These are phyloP conservation scores for Rhyacophila evoluta DNA, from an alignment of 2,888 invertebrate species.

Conservation along the genomic window DNA sequence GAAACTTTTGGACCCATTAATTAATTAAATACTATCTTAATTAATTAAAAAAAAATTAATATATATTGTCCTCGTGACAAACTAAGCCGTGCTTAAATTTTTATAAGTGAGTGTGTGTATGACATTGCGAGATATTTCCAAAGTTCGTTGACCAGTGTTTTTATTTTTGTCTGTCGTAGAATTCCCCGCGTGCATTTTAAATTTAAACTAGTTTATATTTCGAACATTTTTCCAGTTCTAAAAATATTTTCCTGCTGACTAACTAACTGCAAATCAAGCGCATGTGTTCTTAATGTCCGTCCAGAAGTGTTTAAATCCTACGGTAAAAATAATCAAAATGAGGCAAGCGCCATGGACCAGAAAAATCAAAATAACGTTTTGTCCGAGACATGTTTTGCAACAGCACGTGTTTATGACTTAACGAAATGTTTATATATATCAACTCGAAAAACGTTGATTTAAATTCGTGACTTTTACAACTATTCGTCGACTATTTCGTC, in stretches of 20 bases:
- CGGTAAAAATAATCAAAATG: conserved; percentile 19
- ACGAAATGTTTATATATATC: neutral
- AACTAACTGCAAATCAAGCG: neutral
- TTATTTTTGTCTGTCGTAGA: neutral
- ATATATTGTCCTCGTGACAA: too few species aligned
- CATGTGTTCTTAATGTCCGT: neutral
- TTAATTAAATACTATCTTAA: too few species aligned
- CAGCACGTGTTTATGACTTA: conserved; percentile 14
- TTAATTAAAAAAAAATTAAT: too few species aligned
- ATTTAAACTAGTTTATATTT: conserved; percentile 1
- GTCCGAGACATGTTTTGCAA: neutral
- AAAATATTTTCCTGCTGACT: neutral
- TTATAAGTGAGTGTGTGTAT: neutral
- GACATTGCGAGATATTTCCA: neutral
- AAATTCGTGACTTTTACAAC: neutral
- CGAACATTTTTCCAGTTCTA: neutral
- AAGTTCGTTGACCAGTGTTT: neutral
- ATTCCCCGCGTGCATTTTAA: neutral
- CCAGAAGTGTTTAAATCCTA: neutral
- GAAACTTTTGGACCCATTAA: too few species aligned
- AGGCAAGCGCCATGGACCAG: conserved; percentile 1
- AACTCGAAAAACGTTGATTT: neutral
- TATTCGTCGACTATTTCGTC: neutral
- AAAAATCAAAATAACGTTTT: neutral
- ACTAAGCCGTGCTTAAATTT: too few species aligned